Base-by-base conservation (phyloP, 2,797 vertebrate species). In the Scolopax rusticola region DNA sequence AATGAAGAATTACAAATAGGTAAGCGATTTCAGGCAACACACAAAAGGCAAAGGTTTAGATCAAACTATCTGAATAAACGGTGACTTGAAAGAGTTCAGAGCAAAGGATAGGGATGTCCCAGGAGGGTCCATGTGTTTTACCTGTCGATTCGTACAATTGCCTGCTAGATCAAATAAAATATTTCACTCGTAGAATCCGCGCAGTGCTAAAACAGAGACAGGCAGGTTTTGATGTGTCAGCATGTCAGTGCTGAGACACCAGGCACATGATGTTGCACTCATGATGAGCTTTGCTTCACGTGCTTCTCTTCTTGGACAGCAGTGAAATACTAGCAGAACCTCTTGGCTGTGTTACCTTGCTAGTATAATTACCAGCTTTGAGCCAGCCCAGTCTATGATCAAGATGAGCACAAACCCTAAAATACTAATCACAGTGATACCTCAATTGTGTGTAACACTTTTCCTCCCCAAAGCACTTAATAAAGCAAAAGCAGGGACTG, bases 151-250 rank as follows among this genome's bases (percentile, higher is more conserved):
- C 73, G 56, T 83, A 75, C 53, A 92, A 38, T n/a, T 74, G 32
- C 21, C 80, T 59, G 15, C 48, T 79, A 90, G 51, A 87, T 74
- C 63, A 93, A 84, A 83, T 78, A 38, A 90, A 70, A 54, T 40
- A 63, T 68, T 89, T 84, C 64, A 47, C 32, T 87, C 1, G 2
- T 73, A 61, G 32, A 54, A 32, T 38, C 70, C 15, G 4, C 14
- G 48, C 38, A 54, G 51, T 57, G 77, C 53, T 20, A 87, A 40
- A 91, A 19, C 63, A 73, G 25, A 83, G n/a, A 56, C 19, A 56
- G 54, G 25, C 3, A 41, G n/a, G 10, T 90, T 90, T 92, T 96
- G 73, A 90, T 94, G 77, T 64, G 74, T 90, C 93, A 95, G 73
- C 63, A 9, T 27, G 54, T 94, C 70, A 69, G 30, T 5, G 40